Evolutionary conservation across 2,797 vertebrate genomes (phyloP), one percentile per base, ranked within the genome.

Genomic region (Scomberomorus guttatus): DNA sequence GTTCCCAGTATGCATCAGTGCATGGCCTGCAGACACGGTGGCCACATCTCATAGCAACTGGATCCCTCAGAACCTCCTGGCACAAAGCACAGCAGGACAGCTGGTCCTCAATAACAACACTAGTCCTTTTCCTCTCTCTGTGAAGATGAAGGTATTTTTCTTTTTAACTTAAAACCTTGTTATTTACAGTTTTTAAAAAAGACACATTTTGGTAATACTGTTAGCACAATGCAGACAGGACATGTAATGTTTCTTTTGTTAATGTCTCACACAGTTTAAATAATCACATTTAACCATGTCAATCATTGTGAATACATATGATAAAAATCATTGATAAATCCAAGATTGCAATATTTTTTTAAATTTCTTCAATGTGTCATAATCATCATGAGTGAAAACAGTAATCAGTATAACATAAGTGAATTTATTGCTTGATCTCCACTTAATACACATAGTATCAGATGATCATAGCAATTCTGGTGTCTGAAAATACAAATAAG

Each of bases 101-200:
- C 22, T 39, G 46, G 0, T 66, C 60, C 48, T 27, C 4, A 1
- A 62, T 27, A 29, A 10, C 12, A 22, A 0, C 24, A 44, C 18
- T 13, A 6, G 29, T 17, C 62, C 42, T 67, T 48, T 81, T 72
- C 60, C 59, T 37, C 12, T 51, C 6, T 18, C 79, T 81, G 61
- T 72, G 5, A 58, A 64, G 4, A 54, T 32, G 6, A 73, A 50
- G 13, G 5, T 17, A 29, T 56, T 50, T 57, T 27, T 46, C 2
- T 32, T 18, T 72, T 59, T 24, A 34, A 51, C 14, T 58, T 13
- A 48, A 58, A 44, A 14, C 1, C 0, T 18, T 29, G 14, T 32
- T 2, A 3, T 34, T 34, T 34, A 29, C 29, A n/a, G n/a, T 29
- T 29, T 29, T 29, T 5, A 9, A 9, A 34, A 34, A 34, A 34